Evolutionary conservation across 1,140 invertebrate species (phyloP).

Genomic region (Pectinophora gossypiella): DNA sequence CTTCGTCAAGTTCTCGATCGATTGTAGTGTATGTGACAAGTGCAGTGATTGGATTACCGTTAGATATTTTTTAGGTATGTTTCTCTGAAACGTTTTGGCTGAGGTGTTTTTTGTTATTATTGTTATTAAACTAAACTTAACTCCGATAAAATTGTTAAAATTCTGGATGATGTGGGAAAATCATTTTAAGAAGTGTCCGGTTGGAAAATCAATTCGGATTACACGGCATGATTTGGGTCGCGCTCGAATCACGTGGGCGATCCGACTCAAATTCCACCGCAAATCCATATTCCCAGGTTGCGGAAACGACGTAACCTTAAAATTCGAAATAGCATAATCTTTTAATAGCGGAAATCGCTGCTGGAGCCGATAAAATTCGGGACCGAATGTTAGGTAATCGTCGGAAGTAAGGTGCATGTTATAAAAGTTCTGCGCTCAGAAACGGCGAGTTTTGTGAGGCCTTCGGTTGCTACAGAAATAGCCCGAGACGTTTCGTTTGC

Average conservation of each 20-base stretch:
- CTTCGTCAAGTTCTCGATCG: slow-evolving; percentile 53
- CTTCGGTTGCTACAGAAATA: slow-evolving; percentile 66
- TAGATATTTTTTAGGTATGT: slow-evolving; percentile 41
- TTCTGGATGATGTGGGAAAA: too few species aligned
- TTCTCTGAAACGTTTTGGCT: too few species aligned
- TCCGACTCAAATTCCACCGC: too few species aligned
- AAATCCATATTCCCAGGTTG: background rate
- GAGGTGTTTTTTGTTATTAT: too few species aligned
- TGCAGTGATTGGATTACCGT: slow-evolving; percentile 53
- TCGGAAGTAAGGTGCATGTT: slow-evolving; percentile 47
- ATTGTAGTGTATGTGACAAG: slow-evolving; percentile 30
- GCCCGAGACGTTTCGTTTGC: slow-evolving; percentile 62
- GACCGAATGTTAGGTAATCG: slow-evolving; percentile 42
- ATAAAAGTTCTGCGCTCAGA: slow-evolving; percentile 36
- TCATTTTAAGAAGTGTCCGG: too few species aligned
- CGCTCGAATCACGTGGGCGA: too few species aligned
- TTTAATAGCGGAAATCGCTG: background rate
- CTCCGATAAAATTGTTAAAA: too few species aligned
- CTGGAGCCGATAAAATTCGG: background rate
- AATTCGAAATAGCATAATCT: background rate
- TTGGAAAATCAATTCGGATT: too few species aligned
- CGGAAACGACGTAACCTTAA: background rate
- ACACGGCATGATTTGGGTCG: too few species aligned
- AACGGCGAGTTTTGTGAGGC: slow-evolving; percentile 43
- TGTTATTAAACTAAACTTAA: too few species aligned